phyloP scores from a whole-genome alignment of 2,797 vertebrate species.

The Gymnothorax javanicus region DNA sequence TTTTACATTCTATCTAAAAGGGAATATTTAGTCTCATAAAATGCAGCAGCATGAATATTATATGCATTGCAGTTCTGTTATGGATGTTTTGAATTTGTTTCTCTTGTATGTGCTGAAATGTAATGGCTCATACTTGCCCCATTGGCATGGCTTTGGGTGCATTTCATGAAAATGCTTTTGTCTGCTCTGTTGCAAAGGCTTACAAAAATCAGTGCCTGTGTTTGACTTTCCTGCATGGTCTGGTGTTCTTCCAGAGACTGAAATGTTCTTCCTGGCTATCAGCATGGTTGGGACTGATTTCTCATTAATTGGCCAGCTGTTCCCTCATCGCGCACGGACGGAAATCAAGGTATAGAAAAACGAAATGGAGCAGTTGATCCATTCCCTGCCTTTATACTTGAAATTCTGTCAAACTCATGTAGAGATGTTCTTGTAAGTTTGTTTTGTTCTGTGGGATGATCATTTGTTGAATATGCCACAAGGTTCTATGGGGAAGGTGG shows the following conservation, averaged over 20 bases:
- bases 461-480: neutral
- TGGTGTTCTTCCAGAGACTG: slow-evolving; percentile 80
- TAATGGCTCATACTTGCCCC: neutral
- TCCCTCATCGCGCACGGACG: slow-evolving; percentile 88
- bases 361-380: neutral
- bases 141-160: neutral
- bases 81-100: too few relatives aligned
- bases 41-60: too few relatives aligned
- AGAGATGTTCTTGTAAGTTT: neutral
- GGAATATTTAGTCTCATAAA: too few relatives aligned
- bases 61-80: too few relatives aligned
- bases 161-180: neutral
- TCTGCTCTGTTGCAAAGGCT: neutral
- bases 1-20: too few relatives aligned
- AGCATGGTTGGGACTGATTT: slow-evolving; percentile 99
- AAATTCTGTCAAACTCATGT: neutral
- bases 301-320: slow-evolving; percentile 93
- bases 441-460: too few relatives aligned
- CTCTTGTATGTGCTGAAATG: neutral
- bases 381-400: neutral
- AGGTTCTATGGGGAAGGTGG: neutral
- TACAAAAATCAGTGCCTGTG: neutral
- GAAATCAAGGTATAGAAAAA: slow-evolving; percentile 88
- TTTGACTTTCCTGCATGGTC: neutral
- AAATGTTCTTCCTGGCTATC: slow-evolving; percentile 96